Evolutionary conservation across 2,888 invertebrate genomes (phyloP), one percentile per base, ranked within the genome.

Genomic region (Brachyptera putata): DNA sequence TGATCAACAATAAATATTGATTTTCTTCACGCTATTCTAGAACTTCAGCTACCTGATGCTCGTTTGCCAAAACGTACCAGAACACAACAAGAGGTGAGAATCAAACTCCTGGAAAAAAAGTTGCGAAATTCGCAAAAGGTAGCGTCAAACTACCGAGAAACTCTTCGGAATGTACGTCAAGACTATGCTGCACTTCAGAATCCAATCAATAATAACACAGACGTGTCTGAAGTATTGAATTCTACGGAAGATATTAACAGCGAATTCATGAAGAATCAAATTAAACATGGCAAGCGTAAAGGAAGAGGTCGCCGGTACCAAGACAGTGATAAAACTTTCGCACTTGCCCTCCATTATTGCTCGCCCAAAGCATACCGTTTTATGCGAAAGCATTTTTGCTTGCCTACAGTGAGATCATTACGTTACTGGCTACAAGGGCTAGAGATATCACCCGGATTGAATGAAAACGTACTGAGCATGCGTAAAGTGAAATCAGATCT

Each of bases 331-430:
- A 46, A n/a, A n/a, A n/a, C n/a, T n/a, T n/a, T n/a, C n/a, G n/a
- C n/a, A n/a, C n/a, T n/a, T n/a, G n/a, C n/a, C 4, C 46, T 46
- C 4, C 22, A 46, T 46, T 21, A 46, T 22, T 46, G 46, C n/a
- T 46, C 46, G 3, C 46, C 46, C 7, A 46, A 46, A 21, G 46
- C 46, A 5, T 14, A 46, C 46, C 46, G 46, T 4, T 46, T 46
- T n/a, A 46, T 46, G 21, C 16, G 46, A 7, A 46, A n/a, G 5
- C 46, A 46, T 5, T 14, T 46, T 21, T 46, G 46, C 46, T 46
- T 46, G n/a, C 46, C 46, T 21, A 46, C 46, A 5, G 46, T 46
- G 5, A 18, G 22, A 3, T 46, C 46, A 5, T 5, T 46, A 4
- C 18, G 46, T 9, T 18, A 5, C 21, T 46, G 46, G 46, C 21